Evolutionary conservation across 2,888 invertebrate genomes (phyloP).

Genomic region (Chaetogeoica ovagalla): DNA sequence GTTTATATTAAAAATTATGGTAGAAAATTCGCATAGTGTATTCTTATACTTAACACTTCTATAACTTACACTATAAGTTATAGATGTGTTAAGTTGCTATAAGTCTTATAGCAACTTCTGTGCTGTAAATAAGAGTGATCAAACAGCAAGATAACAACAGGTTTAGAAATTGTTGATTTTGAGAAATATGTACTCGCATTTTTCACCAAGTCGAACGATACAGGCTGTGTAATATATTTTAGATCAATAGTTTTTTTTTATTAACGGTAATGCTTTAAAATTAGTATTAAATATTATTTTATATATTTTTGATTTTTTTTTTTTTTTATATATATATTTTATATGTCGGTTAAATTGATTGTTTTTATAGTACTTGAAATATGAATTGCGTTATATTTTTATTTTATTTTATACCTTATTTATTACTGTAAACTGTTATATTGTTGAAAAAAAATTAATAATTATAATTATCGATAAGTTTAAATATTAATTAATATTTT

Average conservation of each 20-base stretch:
- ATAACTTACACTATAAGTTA: too few relatives aligned
- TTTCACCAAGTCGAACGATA: slow-evolving; percentile 6
- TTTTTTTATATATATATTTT: slow-evolving; percentile 31
- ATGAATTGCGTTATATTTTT: slow-evolving; percentile 17
- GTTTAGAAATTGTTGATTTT: not conserved
- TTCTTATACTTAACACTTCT: not conserved
- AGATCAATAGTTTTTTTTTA: not conserved
- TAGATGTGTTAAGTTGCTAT: too few relatives aligned
- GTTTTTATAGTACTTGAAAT: slow-evolving; percentile 15
- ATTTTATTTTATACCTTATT: slow-evolving; percentile 38
- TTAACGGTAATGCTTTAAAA: not conserved
- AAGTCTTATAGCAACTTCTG: not conserved
- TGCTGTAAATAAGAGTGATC: not conserved
- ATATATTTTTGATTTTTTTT: slow-evolving; percentile 11
- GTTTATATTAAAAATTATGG: slow-evolving; percentile 9
- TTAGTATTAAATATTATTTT: slow-evolving; percentile 6
- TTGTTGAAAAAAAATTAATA: slow-evolving; percentile 7
- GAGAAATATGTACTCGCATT: not conserved
- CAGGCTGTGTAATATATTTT: not conserved
- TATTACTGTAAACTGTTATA: slow-evolving; percentile 36
- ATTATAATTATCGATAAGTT: not conserved
- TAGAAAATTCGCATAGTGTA: not conserved
- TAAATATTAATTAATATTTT: not conserved
- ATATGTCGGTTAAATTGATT: slow-evolving; percentile 25
- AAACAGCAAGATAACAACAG: not conserved